Percentiles rank a stretch among this genome's conserved stretches.
Conservation (phyloP, 2,113 vertebrate genomes). For the Camelus bactrianus region DNA sequence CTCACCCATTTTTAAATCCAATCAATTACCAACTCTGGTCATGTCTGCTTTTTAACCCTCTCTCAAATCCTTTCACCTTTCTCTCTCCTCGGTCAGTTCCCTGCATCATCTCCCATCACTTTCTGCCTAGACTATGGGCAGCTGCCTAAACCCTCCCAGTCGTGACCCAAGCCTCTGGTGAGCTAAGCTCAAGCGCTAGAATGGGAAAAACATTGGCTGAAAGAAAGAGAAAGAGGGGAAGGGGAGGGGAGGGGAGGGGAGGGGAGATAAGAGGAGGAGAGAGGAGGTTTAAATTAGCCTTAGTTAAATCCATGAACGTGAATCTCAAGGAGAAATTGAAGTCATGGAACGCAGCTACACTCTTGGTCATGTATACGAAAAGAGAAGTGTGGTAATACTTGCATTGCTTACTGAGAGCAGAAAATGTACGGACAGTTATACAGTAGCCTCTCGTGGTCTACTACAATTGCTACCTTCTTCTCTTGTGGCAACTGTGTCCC, state of each 20-base stretch:
- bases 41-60: background rate
- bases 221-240: background rate
- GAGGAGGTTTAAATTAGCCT: background rate
- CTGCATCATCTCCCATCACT: background rate
- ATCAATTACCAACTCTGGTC: background rate
- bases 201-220: background rate
- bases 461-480: background rate
- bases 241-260: background rate
- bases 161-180: background rate
- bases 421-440: background rate
- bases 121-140: background rate
- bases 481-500: too few species aligned
- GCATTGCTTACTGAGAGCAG: background rate
- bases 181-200: too few species aligned
- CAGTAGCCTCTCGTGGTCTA: background rate
- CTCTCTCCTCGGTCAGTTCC: background rate
- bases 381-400: background rate
- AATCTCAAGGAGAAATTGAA: background rate
- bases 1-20: background rate
- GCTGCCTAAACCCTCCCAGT: background rate
- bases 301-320: too few species aligned
- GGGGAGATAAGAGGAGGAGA: background rate
- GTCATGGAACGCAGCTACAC: background rate
- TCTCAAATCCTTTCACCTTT: background rate
- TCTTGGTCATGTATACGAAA: background rate